Conservation (phyloP, 53 echinoderm and acorn worm species). For the Patiria pectinifera region DNA sequence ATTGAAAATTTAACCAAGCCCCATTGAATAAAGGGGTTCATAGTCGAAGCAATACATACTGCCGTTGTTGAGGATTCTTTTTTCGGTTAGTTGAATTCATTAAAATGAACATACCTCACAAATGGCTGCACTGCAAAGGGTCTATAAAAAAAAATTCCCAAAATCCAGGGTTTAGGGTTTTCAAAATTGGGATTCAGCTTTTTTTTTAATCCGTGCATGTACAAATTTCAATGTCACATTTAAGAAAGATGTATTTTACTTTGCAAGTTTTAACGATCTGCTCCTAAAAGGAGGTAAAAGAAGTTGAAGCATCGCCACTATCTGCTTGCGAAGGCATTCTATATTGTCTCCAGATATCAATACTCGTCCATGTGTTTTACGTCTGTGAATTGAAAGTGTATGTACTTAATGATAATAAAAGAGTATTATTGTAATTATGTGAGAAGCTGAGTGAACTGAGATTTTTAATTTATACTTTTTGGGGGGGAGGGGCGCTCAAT, state of each 20-base stretch:
- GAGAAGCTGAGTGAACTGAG: neutral
- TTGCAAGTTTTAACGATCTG: neutral
- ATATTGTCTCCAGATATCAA: neutral
- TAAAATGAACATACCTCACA: too few relatives aligned
- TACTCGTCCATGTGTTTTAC: slow-evolving; percentile 42
- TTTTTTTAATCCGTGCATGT: neutral
- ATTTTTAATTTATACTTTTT: neutral
- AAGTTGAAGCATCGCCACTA: neutral
- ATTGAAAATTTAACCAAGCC: too few relatives aligned
- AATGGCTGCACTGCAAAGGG: too few relatives aligned
- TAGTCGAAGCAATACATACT: too few relatives aligned
- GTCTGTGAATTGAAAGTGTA: slow-evolving; percentile 59
- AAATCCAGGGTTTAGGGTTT: too few relatives aligned
- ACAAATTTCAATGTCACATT: neutral
- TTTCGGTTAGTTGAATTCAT: too few relatives aligned
- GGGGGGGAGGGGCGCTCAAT: too few relatives aligned
- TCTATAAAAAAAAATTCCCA: too few relatives aligned
- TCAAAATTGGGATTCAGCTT: too few relatives aligned
- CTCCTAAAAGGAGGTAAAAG: neutral
- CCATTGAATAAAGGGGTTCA: too few relatives aligned
- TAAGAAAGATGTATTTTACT: neutral
- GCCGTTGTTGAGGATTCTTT: too few relatives aligned
- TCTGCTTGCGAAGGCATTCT: neutral
- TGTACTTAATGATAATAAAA: slow-evolving; percentile 57
- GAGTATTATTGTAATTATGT: slow-evolving; percentile 48